These are phyloP conservation scores for Epinephelus cyanopodus DNA, from an alignment of 2,113 vertebrate species.

Conservation along the genomic window DNA sequence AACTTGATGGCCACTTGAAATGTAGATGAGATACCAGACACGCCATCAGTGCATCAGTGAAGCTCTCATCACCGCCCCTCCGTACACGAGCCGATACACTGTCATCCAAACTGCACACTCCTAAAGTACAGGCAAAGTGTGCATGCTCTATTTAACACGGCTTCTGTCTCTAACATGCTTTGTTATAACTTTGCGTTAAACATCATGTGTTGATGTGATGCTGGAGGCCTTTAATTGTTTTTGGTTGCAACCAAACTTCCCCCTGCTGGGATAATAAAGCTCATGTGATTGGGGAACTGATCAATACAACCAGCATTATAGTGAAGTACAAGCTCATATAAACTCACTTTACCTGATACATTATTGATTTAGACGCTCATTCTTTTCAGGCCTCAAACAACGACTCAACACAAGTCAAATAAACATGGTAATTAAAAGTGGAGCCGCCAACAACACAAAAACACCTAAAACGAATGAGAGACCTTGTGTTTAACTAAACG, in stretches of 20 bases:
- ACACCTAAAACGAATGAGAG: background rate
- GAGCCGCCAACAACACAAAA: background rate
- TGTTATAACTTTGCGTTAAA: background rate
- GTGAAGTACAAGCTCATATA: background rate
- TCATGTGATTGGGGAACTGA: background rate
- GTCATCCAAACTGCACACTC: background rate
- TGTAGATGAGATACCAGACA: constrained; percentile 25
- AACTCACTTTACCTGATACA: background rate
- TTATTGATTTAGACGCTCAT: background rate
- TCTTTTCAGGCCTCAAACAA: background rate
- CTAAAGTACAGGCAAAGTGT: background rate
- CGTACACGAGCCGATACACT: constrained; percentile 1
- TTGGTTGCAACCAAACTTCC: background rate
- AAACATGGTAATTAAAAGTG: background rate
- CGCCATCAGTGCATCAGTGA: background rate
- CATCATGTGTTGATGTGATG: background rate
- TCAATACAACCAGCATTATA: background rate
- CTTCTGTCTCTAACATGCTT: background rate
- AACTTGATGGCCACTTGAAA: constrained; percentile 22
- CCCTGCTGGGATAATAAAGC: background rate
- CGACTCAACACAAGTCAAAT: background rate
- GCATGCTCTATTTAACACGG: too few relatives aligned
- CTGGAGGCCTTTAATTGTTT: background rate
- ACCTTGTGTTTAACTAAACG: too few relatives aligned
- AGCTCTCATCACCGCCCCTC: constrained; percentile 13